Evolutionary conservation across 2,113 vertebrate species (phyloP).

Genomic region (Amphiprion percula): DNA sequence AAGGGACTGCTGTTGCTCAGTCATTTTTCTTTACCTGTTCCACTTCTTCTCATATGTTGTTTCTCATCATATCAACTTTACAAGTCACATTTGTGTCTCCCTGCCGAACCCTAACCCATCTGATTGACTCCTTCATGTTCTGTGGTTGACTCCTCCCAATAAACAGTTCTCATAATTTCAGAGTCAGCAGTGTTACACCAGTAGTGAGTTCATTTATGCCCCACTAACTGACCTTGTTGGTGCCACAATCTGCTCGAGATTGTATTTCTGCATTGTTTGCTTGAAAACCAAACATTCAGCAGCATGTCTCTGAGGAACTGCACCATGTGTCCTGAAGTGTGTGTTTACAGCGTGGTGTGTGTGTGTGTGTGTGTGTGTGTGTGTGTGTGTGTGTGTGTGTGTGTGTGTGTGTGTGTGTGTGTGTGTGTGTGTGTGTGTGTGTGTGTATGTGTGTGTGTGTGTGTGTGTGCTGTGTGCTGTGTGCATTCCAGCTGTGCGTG

Average conservation of each 20-base stretch:
- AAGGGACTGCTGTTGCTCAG: no score
- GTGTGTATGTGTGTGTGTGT: slow-evolving; percentile 34
- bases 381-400: slow-evolving; percentile 36
- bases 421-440: slow-evolving; percentile 36
- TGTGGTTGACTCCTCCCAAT: slow-evolving; percentile 26
- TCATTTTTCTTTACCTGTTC: no score
- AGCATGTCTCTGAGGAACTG: slow-evolving; percentile 28
- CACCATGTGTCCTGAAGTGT: slow-evolving; percentile 23
- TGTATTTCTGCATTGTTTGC: slow-evolving; percentile 30
- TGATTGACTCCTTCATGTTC: slow-evolving; percentile 18
- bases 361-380: slow-evolving; percentile 29
- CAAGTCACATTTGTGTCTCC: slow-evolving; percentile 16
- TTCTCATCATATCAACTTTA: slow-evolving; percentile 32
- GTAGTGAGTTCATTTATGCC: slow-evolving; percentile 35
- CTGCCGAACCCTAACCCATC: background rate
- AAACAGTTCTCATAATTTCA: slow-evolving; percentile 5
- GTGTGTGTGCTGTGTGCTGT: slow-evolving; percentile 40
- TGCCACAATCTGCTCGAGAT: slow-evolving; percentile 34
- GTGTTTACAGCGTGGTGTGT: slow-evolving; percentile 41
- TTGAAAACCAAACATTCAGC: slow-evolving; percentile 42
- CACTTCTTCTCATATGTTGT: background rate
- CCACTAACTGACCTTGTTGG: slow-evolving; percentile 25
- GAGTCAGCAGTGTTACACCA: slow-evolving; percentile 21
- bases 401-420: slow-evolving; percentile 36
- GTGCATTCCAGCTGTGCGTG: slow-evolving; percentile 90